These are phyloP conservation scores for Tipula lateralis DNA, from an alignment of 2,888 invertebrate species.

Conservation along the genomic window DNA sequence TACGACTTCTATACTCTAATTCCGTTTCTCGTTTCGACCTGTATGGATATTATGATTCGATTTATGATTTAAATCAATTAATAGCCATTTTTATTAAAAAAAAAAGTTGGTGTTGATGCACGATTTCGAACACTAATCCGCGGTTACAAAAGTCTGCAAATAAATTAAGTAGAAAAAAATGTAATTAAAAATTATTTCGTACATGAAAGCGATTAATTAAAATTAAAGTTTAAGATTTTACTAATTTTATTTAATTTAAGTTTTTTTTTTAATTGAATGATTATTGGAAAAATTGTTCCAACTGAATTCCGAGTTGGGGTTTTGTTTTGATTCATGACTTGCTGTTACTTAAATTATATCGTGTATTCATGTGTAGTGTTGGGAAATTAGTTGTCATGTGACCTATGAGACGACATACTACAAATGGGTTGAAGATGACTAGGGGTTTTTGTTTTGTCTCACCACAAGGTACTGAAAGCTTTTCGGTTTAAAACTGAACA, in stretches of 20 bases:
- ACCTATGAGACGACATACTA: background rate
- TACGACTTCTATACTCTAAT: background rate
- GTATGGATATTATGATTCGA: background rate
- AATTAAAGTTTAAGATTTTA: background rate
- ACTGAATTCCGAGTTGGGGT: background rate
- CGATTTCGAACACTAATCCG: background rate
- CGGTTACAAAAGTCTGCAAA: background rate
- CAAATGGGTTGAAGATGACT: background rate
- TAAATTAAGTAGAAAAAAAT: background rate
- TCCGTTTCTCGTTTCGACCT: background rate
- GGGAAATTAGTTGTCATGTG: background rate
- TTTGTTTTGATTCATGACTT: slow-evolving; percentile 24
- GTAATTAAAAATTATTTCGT: background rate
- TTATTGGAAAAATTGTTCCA: background rate
- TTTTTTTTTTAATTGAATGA: background rate
- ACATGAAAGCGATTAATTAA: background rate
- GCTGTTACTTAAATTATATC: background rate
- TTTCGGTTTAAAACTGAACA: no score
- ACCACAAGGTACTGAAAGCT: no score
- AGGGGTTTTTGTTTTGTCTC: background rate
- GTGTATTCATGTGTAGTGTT: background rate
- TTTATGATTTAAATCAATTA: background rate
- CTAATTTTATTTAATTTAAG: no score
- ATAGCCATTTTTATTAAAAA: background rate
- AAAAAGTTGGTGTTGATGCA: slow-evolving; percentile 21